Percentiles rank a stretch among this genome's conserved stretches.
These are phyloP conservation scores for Andrena dorsata DNA, from an alignment of 2,888 invertebrate species.

Conservation along the genomic window DNA sequence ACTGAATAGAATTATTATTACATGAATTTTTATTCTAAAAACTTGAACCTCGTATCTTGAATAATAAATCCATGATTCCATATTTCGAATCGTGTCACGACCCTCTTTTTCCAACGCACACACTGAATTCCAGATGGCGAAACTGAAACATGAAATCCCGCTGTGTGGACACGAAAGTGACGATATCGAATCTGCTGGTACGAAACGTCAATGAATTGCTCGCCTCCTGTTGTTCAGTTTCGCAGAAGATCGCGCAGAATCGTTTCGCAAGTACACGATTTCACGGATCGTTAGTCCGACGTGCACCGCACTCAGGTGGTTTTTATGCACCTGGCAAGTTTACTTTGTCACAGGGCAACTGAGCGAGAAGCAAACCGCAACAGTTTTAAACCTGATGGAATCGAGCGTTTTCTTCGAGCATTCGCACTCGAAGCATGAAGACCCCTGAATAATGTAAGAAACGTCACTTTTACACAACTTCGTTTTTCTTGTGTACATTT, in stretches of 20 bases:
- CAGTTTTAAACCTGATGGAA: constrained; percentile 20
- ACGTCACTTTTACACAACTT: too few relatives aligned
- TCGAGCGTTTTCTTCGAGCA: not conserved
- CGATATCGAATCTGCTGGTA: not conserved
- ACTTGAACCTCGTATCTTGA: too few relatives aligned
- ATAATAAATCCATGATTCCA: too few relatives aligned
- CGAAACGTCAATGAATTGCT: constrained; percentile 14
- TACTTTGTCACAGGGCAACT: constrained; percentile 29
- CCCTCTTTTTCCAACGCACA: too few relatives aligned
- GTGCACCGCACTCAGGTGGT: constrained; percentile 25
- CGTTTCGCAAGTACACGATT: constrained; percentile 54
- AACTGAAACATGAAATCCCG: too few relatives aligned
- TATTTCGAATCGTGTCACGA: too few relatives aligned
- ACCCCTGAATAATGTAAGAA: too few relatives aligned
- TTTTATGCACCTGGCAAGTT: constrained; percentile 40
- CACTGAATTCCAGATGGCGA: too few relatives aligned
- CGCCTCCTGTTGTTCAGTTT: constrained; percentile 30
- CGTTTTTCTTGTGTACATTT: too few relatives aligned
- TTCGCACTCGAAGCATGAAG: too few relatives aligned
- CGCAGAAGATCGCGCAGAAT: constrained; percentile 32
- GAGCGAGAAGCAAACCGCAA: constrained; percentile 18
- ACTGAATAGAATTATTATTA: too few relatives aligned
- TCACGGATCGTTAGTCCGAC: constrained; percentile 46
- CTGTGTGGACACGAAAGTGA: not conserved
- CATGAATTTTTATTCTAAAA: too few relatives aligned